phyloP scores from a whole-genome alignment of 2,888 invertebrate genomes.

The Tenthredo amoena region DNA sequence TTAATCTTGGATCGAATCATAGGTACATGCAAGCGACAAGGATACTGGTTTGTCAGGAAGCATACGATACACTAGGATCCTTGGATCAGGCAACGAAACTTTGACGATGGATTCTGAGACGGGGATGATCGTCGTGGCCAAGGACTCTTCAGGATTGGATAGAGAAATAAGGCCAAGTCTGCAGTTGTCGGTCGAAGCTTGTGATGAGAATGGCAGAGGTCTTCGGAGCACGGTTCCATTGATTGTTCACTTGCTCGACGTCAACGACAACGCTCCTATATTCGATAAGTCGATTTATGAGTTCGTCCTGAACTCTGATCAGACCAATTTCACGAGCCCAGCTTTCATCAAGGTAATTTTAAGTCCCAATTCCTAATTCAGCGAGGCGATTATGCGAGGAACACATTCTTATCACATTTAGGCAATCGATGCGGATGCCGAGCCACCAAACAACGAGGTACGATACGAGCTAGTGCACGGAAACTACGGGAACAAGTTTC shows the following conservation, averaged over 20 bases:
- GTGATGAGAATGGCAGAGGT: constrained; percentile 92
- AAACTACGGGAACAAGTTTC: constrained; percentile 87
- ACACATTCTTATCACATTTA: constrained; percentile 60
- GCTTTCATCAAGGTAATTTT: constrained; percentile 85
- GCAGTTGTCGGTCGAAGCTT: constrained; percentile 91
- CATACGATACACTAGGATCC: constrained; percentile 88
- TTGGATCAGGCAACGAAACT: constrained; percentile 89
- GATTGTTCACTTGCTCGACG: constrained; percentile 87
- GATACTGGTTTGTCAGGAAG: constrained; percentile 90
- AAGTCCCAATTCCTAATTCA: background rate
- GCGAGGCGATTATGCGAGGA: background rate
- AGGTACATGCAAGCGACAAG: constrained; percentile 89
- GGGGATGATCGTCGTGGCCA: constrained; percentile 90
- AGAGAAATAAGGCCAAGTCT: constrained; percentile 89
- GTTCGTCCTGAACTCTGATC: constrained; percentile 87
- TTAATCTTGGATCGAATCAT: constrained; percentile 53
- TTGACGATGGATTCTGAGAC: constrained; percentile 88
- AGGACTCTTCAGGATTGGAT: constrained; percentile 87
- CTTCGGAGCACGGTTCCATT: constrained; percentile 87
- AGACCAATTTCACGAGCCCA: constrained; percentile 87
- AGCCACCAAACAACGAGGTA: constrained; percentile 91
- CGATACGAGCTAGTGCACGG: constrained; percentile 91
- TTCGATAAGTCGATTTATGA: constrained; percentile 91
- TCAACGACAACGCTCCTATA: constrained; percentile 92
- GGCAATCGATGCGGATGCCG: constrained; percentile 91